Base-by-base conservation (phyloP, 2,113 vertebrate genomes). In the Micromys minutus region DNA sequence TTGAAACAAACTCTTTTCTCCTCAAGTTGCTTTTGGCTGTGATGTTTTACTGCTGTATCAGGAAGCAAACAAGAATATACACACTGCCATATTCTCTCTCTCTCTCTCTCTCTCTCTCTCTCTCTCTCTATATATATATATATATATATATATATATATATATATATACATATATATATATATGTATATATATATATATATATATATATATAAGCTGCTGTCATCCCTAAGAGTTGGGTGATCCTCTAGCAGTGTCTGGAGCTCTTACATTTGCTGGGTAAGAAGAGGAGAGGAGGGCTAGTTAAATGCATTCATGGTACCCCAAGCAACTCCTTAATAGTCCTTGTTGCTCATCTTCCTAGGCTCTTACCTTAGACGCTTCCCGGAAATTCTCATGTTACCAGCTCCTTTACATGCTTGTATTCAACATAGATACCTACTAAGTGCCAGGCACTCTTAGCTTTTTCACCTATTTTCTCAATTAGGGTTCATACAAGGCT, bases 321-420 rank as follows among this genome's bases (percentile, higher is more conserved):
- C 12, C 69, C 12, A 87, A 67, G 61, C 2, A 63, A 15, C 22
- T 86, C 21, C 63, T 31, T 45, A 24, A 26, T 87, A 47, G 39
- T 95, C 45, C 7, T 26, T 19, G 39, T 57, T 94, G 26, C 31
- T 93, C 9, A 31, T 88, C 96, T 97, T 89, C n/a, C 15, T 77
- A 83, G 76, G 89, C 50, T 45, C 31, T 91, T 75, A 42, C 79
- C 59, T 91, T 67, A 88, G 7, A 72, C 74, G 7, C n/a, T 72
- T 90, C 31, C 72, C 81, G 7, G 15, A 81, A 84, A 69, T 71
- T 88, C 6, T 89, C 57, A 75, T 87, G 87, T 92, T 74, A 69
- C 8, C 52, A 88, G 21, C 1, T 50, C 83, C 47, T 36, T 90
- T 52, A 63, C 42, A 19, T 77, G 19, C 39, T 92, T 65, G 34